These are phyloP conservation scores for Cydia fagiglandana DNA, from an alignment of 1,140 invertebrate species.

Conservation along the genomic window DNA sequence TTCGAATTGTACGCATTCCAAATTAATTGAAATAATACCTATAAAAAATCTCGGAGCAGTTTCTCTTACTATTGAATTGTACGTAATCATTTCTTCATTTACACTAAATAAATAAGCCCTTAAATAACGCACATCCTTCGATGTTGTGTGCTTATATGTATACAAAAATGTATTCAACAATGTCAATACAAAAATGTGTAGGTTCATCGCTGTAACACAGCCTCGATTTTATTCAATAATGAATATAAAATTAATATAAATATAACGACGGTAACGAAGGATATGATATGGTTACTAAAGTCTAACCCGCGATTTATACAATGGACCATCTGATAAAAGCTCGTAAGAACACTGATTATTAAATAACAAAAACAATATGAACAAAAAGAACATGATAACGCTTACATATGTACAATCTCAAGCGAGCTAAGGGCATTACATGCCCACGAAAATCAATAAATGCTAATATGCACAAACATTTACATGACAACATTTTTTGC, in stretches of 20 bases:
- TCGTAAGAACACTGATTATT: slow-evolving; percentile 7
- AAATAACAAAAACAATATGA: slow-evolving; percentile 16
- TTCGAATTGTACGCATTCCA: slow-evolving; percentile 27
- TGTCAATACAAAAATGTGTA: slow-evolving; percentile 24
- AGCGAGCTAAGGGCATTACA: background rate
- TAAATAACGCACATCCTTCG: slow-evolving; percentile 41
- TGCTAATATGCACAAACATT: background rate
- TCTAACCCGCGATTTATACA: slow-evolving; percentile 3
- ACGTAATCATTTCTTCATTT: slow-evolving; percentile 44
- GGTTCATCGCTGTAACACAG: slow-evolving; percentile 1
- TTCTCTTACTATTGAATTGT: slow-evolving; percentile 36
- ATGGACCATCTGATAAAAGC: background rate
- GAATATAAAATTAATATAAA: slow-evolving; percentile 22
- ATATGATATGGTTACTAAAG: slow-evolving; percentile 15
- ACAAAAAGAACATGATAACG: slow-evolving; percentile 19
- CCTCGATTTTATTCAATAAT: slow-evolving; percentile 16
- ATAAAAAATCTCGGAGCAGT: slow-evolving; percentile 22
- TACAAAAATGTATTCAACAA: slow-evolving; percentile 30
- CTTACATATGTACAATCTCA: slow-evolving; percentile 23
- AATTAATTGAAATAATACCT: slow-evolving; percentile 29
- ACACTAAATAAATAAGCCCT: slow-evolving; percentile 52
- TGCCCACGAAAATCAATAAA: slow-evolving; percentile 17
- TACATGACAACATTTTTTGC: background rate
- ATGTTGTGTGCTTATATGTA: slow-evolving; percentile 22
- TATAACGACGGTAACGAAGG: background rate